phyloP scores from a whole-genome alignment of 2,888 invertebrate genomes.

The Oscheius myriophilus region DNA sequence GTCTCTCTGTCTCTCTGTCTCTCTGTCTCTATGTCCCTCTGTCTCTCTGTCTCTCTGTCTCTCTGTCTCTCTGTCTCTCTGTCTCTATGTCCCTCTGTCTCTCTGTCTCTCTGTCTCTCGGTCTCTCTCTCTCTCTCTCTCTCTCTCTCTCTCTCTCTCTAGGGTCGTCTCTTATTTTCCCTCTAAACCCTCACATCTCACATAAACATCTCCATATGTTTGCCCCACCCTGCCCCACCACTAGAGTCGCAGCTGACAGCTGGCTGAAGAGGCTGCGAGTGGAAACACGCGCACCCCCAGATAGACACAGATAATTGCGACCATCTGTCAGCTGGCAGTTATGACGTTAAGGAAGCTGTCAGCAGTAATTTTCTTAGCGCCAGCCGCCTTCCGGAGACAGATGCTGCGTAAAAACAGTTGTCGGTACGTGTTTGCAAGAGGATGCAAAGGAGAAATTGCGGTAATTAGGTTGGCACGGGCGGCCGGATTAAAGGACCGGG shows the following conservation, averaged over 20 bases:
- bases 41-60: neutral
- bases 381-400: no score
- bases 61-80: neutral
- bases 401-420: no score
- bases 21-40: neutral
- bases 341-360: conserved; percentile 9
- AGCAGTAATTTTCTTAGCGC: conserved; percentile 28
- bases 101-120: neutral
- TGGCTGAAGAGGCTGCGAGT: conserved; percentile 8
- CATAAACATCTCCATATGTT: conserved; percentile 27
- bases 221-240: neutral
- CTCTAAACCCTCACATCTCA: neutral
- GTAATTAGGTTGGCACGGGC: no score
- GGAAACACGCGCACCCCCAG: conserved; percentile 23
- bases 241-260: conserved; percentile 16
- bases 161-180: neutral
- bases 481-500: no score
- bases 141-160: neutral
- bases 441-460: no score
- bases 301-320: conserved; percentile 28
- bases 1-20: no score
- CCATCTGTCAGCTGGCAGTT: conserved; percentile 26
- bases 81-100: neutral
- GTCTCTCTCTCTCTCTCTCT: no score
- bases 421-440: no score